These are phyloP conservation scores for Tinea semifulvella DNA, from an alignment of 2,888 invertebrate genomes.

Conservation along the genomic window DNA sequence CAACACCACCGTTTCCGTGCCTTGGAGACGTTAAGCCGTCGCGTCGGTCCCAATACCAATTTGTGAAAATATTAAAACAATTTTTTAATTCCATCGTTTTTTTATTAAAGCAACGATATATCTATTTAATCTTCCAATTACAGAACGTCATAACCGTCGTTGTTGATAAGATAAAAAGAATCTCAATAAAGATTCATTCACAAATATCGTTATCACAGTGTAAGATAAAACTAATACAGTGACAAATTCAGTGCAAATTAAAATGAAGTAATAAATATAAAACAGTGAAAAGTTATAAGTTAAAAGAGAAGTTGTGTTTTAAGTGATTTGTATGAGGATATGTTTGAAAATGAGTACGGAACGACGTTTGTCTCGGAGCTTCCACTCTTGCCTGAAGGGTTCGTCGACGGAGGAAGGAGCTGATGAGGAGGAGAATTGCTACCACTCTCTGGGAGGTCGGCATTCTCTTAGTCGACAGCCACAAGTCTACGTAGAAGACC, in stretches of 20 bases:
- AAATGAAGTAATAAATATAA: slow-evolving; percentile 1
- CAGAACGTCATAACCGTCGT: background rate
- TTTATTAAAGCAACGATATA: too few relatives aligned
- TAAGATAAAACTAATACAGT: background rate
- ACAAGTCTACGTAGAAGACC: slow-evolving; percentile 56
- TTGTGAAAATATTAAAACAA: too few relatives aligned
- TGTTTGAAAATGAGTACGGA: slow-evolving; percentile 63
- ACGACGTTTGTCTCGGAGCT: slow-evolving; percentile 71
- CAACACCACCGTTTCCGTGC: too few relatives aligned
- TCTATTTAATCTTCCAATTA: background rate
- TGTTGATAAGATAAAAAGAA: slow-evolving; percentile 5
- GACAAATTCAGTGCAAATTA: background rate
- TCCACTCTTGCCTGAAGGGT: slow-evolving; percentile 74
- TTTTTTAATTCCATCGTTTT: too few relatives aligned
- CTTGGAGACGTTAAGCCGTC: too few relatives aligned
- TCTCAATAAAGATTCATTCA: background rate
- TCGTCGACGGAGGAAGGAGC: slow-evolving; percentile 62
- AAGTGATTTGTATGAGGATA: slow-evolving; percentile 32
- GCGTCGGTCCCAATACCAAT: too few relatives aligned
- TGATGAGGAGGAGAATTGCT: slow-evolving; percentile 57
- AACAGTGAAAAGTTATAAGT: background rate
- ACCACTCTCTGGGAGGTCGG: slow-evolving; percentile 56
- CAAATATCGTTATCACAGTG: background rate
- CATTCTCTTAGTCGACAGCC: slow-evolving; percentile 50
- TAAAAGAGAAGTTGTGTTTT: background rate